Evolutionary conservation across 2,113 vertebrate species (phyloP).

Genomic region (Cyanistes caeruleus): DNA sequence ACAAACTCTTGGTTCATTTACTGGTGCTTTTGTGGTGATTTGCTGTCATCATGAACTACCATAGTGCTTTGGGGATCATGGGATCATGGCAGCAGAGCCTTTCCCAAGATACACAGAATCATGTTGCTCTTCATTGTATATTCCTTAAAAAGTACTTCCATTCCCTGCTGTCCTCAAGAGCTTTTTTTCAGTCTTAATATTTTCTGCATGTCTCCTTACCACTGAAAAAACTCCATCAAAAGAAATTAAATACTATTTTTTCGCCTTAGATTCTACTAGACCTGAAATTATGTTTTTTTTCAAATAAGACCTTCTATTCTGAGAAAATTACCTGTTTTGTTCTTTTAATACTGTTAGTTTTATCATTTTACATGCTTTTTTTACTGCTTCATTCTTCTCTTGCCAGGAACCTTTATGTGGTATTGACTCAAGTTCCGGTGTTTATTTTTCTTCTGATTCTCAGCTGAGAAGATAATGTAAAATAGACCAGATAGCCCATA

Average conservation of each 20-base stretch:
- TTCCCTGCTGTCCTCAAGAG: background rate
- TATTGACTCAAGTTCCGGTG: background rate
- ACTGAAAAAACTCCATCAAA: background rate
- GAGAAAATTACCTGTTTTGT: background rate
- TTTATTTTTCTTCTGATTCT: background rate
- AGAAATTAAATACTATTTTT: background rate
- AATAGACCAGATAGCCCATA: background rate
- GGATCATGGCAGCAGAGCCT: background rate
- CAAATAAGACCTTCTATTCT: background rate
- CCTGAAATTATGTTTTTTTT: background rate
- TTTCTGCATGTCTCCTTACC: background rate
- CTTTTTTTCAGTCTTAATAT: background rate
- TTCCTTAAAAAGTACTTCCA: background rate
- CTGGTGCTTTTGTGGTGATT: background rate
- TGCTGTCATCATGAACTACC: background rate
- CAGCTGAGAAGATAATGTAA: background rate
- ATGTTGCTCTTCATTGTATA: background rate
- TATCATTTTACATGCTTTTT: background rate
- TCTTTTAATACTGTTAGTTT: background rate
- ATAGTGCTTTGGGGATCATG: background rate
- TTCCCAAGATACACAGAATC: background rate
- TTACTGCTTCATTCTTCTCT: background rate
- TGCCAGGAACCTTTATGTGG: background rate
- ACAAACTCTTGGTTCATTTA: background rate
- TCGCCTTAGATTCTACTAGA: background rate